Base-by-base conservation (phyloP, 1,140 invertebrate genomes). In the Dreissena polymorpha region DNA sequence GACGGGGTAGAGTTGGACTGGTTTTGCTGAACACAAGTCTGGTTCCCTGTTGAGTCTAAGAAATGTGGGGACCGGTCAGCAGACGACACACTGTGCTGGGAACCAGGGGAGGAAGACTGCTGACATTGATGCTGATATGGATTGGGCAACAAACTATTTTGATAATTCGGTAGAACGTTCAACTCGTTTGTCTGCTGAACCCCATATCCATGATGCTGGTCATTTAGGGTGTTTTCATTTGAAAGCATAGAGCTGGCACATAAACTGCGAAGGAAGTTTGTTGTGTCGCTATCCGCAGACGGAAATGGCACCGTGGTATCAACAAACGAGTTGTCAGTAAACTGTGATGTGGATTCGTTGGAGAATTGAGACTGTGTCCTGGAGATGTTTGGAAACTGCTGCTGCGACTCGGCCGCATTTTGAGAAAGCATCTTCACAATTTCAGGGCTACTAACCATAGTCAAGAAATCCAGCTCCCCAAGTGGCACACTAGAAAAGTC, bases 381-480 rank as follows among this genome's bases (percentile, higher is more conserved):
- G 14, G 63, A n/a, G 60, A 29, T 7, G 72, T 60, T n/a, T 39
- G 39, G 39, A 39, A 39, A 39, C 39, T 55, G 25, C n/a, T 60
- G 60, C 16, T 29, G 16, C 25, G 63, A 10, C 14, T 49, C 29
- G 5, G 74, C 39, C 39, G 39, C 39, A 8, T 39, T 39, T 39
- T 39, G 39, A 39, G 39, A 39, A 39, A 39, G 39, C 39, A 39
- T 64, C 18, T 76, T 76, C 18, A 25, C 74, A 49, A 78, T 53
- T 13, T 80, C 77, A 39, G 77, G 68, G 63, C 77, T 80, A 23
- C 25, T 63, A 18, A 77, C 63, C 69, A 80, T 70, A 0, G 51
- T 25, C 50, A 80, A 72, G 39, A 80, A 80, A 57, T 80, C 77
- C n/a, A 80, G 25, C 21, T 80, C 77, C 0, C 68, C 77, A 10